These are phyloP conservation scores for Mythimna vitellina DNA, from an alignment of 2,888 invertebrate genomes.

Conservation along the genomic window DNA sequence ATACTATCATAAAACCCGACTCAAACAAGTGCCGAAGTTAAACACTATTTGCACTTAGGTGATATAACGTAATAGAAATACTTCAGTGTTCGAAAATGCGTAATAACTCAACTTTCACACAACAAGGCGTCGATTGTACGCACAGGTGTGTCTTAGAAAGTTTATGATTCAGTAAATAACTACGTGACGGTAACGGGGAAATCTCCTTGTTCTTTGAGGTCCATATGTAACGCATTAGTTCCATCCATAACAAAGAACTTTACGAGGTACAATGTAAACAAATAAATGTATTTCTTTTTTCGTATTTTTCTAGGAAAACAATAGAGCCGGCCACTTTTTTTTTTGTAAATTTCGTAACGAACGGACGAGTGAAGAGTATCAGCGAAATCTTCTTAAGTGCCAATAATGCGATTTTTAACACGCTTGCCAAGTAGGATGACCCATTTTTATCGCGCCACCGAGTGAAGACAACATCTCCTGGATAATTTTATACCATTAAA, in stretches of 20 bases:
- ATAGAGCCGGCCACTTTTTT: background rate
- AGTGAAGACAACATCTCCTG: no score
- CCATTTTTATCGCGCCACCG: conserved; percentile 3
- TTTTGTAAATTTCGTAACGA: background rate
- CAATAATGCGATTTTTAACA: background rate
- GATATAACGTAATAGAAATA: conserved; percentile 43
- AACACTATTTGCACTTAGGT: conserved; percentile 29
- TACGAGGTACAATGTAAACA: conserved; percentile 32
- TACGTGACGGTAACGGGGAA: conserved; percentile 51
- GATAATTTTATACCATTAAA: background rate
- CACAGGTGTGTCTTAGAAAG: conserved; percentile 63
- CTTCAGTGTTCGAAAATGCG: conserved; percentile 42
- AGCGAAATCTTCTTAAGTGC: background rate
- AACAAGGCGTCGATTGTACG: conserved; percentile 51
- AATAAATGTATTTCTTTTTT: conserved; percentile 6
- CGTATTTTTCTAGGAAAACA: conserved; percentile 16
- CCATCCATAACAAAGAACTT: conserved; percentile 45
- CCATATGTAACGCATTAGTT: conserved; percentile 61
- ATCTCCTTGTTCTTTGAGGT: conserved; percentile 50
- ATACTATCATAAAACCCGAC: conserved; percentile 24
- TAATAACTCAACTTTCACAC: conserved; percentile 61
- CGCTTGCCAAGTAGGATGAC: conserved; percentile 1
- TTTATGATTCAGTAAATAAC: conserved; percentile 59
- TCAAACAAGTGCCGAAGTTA: conserved; percentile 11
- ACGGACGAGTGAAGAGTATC: background rate